Evolutionary conservation across 2,797 vertebrate species (phyloP), one percentile per base, ranked within the genome.

Genomic region (Sebastes melanostomus): DNA sequence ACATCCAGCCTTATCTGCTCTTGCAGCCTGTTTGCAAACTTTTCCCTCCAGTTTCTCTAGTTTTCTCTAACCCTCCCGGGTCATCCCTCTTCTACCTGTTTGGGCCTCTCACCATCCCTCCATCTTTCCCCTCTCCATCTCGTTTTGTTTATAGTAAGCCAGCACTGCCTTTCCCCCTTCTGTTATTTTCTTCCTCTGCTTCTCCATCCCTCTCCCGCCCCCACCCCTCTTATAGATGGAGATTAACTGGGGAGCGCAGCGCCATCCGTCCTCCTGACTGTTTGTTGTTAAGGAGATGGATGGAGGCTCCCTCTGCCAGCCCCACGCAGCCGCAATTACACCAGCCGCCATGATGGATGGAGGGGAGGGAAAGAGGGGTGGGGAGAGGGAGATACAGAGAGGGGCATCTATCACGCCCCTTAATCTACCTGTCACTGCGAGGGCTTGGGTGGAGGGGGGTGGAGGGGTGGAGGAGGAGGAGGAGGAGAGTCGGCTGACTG

Each of bases 281-380:
- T 96, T 96, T 96, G 95, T 96, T 96, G 96, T 96, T 96, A 96
- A 96, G 95, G 94, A 96, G 96, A 96, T 96, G 95, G 95, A 96
- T 96, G 95, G 93, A 91, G 94, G 94, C 93, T 95, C 92, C 91
- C 93, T 93, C 94, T 95, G 93, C 94, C 95, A 95, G 94, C 93
- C 93, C 90, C 90, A 94, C 93, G 91, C 94, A 95, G 92, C 93
- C 93, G 92, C 95, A 96, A 96, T 96, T 96, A 96, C 95, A 95
- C 93, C 91, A 91, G 94, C 92, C 90, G 90, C 95, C 91, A 93
- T 95, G 96, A 96, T 96, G 92, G 95, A 96, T 96, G 93, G 93
- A 94, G 92, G 90, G 90, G 92, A 89, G 89, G 90, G 85, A 83
- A 81, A 77, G 75, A n/a, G 63, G 63, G 62, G 81, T 61, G 77